These are phyloP conservation scores for Rhinopithecus roxellana DNA, from an alignment of 2,113 vertebrate genomes.

Conservation along the genomic window DNA sequence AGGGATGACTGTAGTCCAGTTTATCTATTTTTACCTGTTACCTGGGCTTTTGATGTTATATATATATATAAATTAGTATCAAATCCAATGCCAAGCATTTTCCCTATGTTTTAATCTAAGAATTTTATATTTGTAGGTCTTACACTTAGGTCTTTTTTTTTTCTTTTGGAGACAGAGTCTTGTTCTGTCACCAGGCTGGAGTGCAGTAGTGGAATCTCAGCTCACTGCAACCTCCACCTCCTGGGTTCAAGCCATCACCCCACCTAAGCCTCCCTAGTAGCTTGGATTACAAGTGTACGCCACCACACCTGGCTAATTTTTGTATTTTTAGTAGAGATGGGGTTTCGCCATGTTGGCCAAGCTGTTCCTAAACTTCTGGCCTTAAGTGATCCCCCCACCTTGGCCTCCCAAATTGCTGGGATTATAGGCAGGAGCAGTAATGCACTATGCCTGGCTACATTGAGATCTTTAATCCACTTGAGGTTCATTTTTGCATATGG, in stretches of 20 bases:
- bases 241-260: not conserved
- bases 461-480: not conserved
- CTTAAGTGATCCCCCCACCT: not conserved
- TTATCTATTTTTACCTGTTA: not conserved
- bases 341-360: not conserved
- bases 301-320: not conserved
- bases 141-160: not conserved
- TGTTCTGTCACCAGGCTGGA: not conserved
- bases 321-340: not conserved
- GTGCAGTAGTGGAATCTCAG: not conserved
- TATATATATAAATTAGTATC: not conserved
- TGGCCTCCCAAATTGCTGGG: not conserved
- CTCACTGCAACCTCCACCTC: not conserved
- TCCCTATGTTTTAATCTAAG: not conserved
- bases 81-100: not conserved
- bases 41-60: not conserved
- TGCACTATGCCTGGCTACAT: too few relatives aligned
- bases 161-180: not conserved
- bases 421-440: not conserved
- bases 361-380: not conserved
- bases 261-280: not conserved
- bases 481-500: not conserved
- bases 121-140: not conserved
- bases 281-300: not conserved
- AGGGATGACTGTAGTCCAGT: not conserved